Evolutionary conservation across 2,113 vertebrate genomes (phyloP), one percentile per base, ranked within the genome.

Genomic region (Spea multiplicata): DNA sequence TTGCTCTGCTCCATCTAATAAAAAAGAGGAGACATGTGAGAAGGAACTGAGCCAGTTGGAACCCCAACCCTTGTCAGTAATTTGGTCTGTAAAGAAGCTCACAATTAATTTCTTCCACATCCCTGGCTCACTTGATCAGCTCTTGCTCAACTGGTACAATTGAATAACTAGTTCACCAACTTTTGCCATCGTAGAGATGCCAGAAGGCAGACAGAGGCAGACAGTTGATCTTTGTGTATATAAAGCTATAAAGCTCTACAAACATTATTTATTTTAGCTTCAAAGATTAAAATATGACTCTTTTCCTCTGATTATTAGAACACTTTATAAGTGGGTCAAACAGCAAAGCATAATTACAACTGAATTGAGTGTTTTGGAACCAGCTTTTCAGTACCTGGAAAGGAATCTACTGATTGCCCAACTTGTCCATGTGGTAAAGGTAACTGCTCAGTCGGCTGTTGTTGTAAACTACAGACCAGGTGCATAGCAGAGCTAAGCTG

Each of bases 401-500:
- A 86, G 16, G 48, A 50, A 17, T n/a, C 16, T 50, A 50, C 9
- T 3, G 48, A 52, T 17, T 8, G 13, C 16, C 67, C 48, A 50
- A 12, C 46, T 3, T 16, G 74, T 1, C 86, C 69, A 0, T 87
- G 80, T 52, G 81, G 85, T 12, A 83, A 50, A 71, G 82, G 89
- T 83, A 89, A 88, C 81, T 86, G 90, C 47, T 87, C 84, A 73
- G 88, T 86, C 89, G 89, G 81, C 89, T 91, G 91, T 71, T 89
- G 92, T 86, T 89, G 89, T 3, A 89, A 81, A 68, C 90, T 90
- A 49, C 85, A 85, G 71, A 90, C 79, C 3, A 78, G 55, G 59
- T 74, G 75, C 80, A 91, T 49, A 30, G 91, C 71, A 3, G 82
- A 81, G 71, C 85, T 89, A 13, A 77, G 50, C 2, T 53, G 75